Percentiles rank a stretch among this genome's conserved stretches.
Conservation (phyloP, 1,140 invertebrate genomes). For the Elysia chlorotica region DNA sequence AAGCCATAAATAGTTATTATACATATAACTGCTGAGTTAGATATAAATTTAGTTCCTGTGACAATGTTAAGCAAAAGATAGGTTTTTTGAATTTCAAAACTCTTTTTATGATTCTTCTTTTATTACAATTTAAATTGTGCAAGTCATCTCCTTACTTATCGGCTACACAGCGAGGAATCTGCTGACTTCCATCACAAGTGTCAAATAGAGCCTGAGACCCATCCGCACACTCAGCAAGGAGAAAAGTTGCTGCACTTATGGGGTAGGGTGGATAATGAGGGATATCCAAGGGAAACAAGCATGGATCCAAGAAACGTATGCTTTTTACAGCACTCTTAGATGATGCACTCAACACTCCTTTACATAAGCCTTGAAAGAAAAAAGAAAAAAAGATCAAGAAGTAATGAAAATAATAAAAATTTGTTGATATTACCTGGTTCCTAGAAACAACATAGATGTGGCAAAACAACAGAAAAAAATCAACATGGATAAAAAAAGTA, state of each 20-base stretch:
- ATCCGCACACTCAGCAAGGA: constrained; percentile 42
- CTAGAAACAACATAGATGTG: no score
- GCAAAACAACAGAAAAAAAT: no score
- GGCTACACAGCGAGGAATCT: constrained; percentile 33
- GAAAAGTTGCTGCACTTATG: constrained; percentile 34
- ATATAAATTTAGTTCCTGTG: no score
- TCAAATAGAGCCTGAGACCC: constrained; percentile 36
- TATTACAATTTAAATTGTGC: no score
- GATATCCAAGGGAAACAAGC: constrained; percentile 38
- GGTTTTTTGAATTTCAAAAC: no score
- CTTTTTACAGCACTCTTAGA: constrained; percentile 30
- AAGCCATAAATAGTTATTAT: no score
- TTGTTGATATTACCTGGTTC: no score
- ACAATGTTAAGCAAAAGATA: no score
- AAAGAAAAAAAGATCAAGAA: background rate
- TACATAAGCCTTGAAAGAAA: constrained; percentile 36
- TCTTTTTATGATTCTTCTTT: no score
- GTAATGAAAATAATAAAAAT: no score
- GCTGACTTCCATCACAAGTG: constrained; percentile 28
- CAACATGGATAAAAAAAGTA: no score
- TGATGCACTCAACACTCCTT: constrained; percentile 40
- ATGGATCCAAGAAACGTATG: constrained; percentile 47
- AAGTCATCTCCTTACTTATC: constrained; percentile 35
- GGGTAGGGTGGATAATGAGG: constrained; percentile 43
- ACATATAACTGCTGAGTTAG: no score